Percentiles rank a stretch among this genome's conserved stretches.
These are phyloP conservation scores for Colistium nudipinnis DNA, from an alignment of 2,113 vertebrate genomes.

Conservation along the genomic window DNA sequence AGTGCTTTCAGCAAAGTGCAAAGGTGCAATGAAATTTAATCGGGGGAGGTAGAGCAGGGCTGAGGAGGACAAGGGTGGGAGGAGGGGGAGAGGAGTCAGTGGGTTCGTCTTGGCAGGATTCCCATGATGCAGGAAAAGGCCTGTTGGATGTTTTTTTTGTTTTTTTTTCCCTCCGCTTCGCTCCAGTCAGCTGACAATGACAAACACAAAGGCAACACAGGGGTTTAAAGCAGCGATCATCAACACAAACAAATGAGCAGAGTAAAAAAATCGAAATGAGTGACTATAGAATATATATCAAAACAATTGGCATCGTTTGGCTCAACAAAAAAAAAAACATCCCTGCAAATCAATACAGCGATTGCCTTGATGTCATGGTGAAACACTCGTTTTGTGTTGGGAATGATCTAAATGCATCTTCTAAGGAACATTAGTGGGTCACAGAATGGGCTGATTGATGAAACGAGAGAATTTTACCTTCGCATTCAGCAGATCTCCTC, in stretches of 20 bases:
- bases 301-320: background rate
- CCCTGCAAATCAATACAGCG: conserved; percentile 1
- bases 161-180: background rate
- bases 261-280: background rate
- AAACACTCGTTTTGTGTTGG: background rate
- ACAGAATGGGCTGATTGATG: background rate
- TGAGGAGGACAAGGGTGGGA: background rate
- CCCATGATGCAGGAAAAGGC: conserved; percentile 68
- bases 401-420: background rate
- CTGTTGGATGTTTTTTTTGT: too few species aligned
- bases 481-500: background rate
- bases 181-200: conserved; percentile 14
- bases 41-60: conserved; percentile 22
- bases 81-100: conserved; percentile 53
- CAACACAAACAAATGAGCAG: too few species aligned
- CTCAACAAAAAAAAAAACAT: background rate
- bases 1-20: conserved; percentile 71
- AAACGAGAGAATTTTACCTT: background rate
- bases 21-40: conserved; percentile 76
- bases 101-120: conserved; percentile 77
- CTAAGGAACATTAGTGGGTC: background rate
- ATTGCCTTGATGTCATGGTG: background rate
- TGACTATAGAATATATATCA: background rate
- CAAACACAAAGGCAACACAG: background rate
- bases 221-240: background rate